Conservation (phyloP, 2,888 invertebrate species). For the Melanargia galathea region DNA sequence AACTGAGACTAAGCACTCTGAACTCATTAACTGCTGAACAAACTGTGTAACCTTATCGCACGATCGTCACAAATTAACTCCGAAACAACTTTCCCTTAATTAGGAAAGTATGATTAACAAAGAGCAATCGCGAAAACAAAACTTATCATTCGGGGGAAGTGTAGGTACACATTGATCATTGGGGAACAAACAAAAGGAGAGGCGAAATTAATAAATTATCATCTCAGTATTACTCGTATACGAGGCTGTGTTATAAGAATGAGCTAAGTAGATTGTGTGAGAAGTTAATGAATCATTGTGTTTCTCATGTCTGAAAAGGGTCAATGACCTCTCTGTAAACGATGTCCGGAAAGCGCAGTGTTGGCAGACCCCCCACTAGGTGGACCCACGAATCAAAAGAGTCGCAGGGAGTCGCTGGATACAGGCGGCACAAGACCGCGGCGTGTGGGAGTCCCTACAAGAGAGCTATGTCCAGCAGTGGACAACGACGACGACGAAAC, state of each 20-base stretch:
- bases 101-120: constrained; percentile 81
- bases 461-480: too few relatives aligned
- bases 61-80: constrained; percentile 71
- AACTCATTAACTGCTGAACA: constrained; percentile 54
- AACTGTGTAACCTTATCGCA: constrained; percentile 56
- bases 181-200: constrained; percentile 64
- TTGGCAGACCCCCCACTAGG: too few relatives aligned
- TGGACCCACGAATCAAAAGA: too few relatives aligned
- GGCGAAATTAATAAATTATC: constrained; percentile 78
- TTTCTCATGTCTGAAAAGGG: background rate
- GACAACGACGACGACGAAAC: too few relatives aligned
- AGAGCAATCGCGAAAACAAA: constrained; percentile 79
- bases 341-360: too few relatives aligned
- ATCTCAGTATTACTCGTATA: constrained; percentile 52
- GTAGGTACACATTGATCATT: constrained; percentile 68
- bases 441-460: too few relatives aligned
- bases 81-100: constrained; percentile 71
- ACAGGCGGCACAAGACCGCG: too few relatives aligned
- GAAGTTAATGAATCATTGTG: background rate
- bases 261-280: background rate
- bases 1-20: too few relatives aligned
- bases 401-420: too few relatives aligned
- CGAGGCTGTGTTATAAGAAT: constrained; percentile 12
- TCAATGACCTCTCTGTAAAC: background rate
- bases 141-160: constrained; percentile 65